Evolutionary conservation across 2,888 invertebrate genomes (phyloP).

Genomic region (Synanthedon myopaeformis): DNA sequence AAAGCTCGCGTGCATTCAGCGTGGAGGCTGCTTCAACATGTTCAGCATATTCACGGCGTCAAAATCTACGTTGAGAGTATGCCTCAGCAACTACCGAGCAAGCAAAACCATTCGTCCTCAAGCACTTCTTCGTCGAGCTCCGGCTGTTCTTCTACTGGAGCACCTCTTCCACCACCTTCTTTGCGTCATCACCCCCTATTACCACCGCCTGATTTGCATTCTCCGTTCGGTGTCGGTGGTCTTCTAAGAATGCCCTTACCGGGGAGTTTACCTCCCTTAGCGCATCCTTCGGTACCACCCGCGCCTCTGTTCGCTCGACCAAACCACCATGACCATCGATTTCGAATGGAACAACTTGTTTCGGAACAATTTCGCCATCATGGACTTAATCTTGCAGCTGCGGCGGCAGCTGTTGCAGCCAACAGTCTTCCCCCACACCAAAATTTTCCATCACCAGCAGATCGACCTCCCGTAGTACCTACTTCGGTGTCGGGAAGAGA

Average conservation of each 20-base stretch:
- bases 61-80: conserved; percentile 87
- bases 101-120: conserved; percentile 71
- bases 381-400: conserved; percentile 81
- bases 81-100: conserved; percentile 44
- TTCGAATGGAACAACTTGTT: conserved; percentile 86
- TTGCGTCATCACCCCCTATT: conserved; percentile 76
- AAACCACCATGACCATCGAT: conserved; percentile 81
- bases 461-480: conserved; percentile 67
- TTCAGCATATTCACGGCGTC: conserved; percentile 93
- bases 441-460: conserved; percentile 73
- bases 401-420: conserved; percentile 77
- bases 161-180: conserved; percentile 71
- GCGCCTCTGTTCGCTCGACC: conserved; percentile 82
- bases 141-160: conserved; percentile 63
- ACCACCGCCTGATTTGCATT: conserved; percentile 80
- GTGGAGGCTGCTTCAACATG: conserved; percentile 95
- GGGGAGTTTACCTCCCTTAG: conserved; percentile 70
- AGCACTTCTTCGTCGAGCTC: conserved; percentile 71
- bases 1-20: conserved; percentile 93
- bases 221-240: conserved; percentile 80
- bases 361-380: conserved; percentile 86
- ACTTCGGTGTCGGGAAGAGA: conserved; percentile 65
- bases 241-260: conserved; percentile 82
- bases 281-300: conserved; percentile 78
- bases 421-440: conserved; percentile 73